Base-by-base conservation (phyloP, 2,113 vertebrate species). In the Anas platyrhynchos region DNA sequence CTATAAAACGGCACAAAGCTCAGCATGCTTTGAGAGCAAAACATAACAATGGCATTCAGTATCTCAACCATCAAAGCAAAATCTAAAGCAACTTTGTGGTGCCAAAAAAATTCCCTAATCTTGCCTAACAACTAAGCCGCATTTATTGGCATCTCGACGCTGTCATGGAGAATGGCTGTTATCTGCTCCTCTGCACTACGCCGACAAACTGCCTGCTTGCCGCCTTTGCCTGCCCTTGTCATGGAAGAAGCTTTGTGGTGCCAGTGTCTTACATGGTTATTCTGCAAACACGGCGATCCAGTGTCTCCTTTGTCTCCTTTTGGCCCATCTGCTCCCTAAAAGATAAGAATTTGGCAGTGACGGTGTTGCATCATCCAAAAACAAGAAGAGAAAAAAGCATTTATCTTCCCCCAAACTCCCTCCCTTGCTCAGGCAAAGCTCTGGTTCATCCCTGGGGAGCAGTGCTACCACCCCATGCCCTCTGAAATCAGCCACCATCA, bases 251-350 rank as follows among this genome's bases (percentile, higher is more conserved):
- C 8, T 73, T 73, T 32, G 7, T 2, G 5, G 12, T 36, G n/a
- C 41, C 63, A 23, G 16, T 55, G 22, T 71, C 98, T 98, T 93
- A 99, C 99, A 85, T 99, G 97, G 91, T 98, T 99, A 66, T 99
- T 99, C 69, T 98, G 98, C 74, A 99, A 91, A 38, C 88, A 96
- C 0, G 98, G 98, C 12, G 94, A 96, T 16, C 98, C 98, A 0
- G 98, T 98, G 91, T 99, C 98, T 80, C 99, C 99, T 87, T 98
- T 99, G 66, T 99, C 98, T 86, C 99, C 99, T 95, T 98, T 99
- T 43, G 98, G 98, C 71, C 99, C 99, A 10, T 98, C 98, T 88
- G 98, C 66, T 26, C 99, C 99, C 99, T 99, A 78, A 74, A 48
- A 86, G 71, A 81, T 3, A 94, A 41, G 68, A 85, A 65, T 0